Base-by-base conservation (phyloP, 1,140 invertebrate genomes). In the Ptiloglossa arizonensis region DNA sequence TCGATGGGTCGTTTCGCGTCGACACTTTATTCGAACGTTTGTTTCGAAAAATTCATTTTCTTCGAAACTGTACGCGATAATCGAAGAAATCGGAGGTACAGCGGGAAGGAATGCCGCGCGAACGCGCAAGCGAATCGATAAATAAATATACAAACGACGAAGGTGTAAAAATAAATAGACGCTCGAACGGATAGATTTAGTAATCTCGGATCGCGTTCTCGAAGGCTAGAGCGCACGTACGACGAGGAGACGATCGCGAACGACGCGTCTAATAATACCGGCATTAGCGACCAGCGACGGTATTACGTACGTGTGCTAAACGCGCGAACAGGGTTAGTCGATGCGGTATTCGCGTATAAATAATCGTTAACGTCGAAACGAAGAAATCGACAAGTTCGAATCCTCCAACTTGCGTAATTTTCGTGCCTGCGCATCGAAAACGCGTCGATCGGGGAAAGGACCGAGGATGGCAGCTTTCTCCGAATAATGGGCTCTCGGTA, bases 391-490 rank as follows among this genome's bases (percentile, higher is more conserved):
- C 22, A 24, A n/a, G n/a, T 11, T 8, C 5, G 15, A 27, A 27
- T n/a, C 24, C 35, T 5, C 13, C n/a, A 57, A 67, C 67, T 54
- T 67, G 48, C 62, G 57, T 67, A 46, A 74, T 66, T 74, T 38
- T 11, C n/a, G 13, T 8, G 19, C n/a, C n/a, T n/a, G n/a, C n/a
- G 13, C 15, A 32, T 11, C 15, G 11, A 50, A 56, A 6, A 19
- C 22, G 0, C 0, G 19, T n/a, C 5, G 48, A 2, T 13, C 41
- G 13, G 41, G 9, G 9, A 44, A 2, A 44, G 3, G 41, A 44
- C 5, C 5, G 17, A 17, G n/a, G 0, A 24, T 22, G 29, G 19
- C 50, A 24, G 17, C 50, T 38, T 22, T 22, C 22, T 2, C 27
- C 22, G 38, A 0, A 64, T 35, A 32, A 41, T 56, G 46, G 38